These are phyloP conservation scores for Eumacrocentrus americanus DNA, from an alignment of 2,888 invertebrate species.

Conservation along the genomic window DNA sequence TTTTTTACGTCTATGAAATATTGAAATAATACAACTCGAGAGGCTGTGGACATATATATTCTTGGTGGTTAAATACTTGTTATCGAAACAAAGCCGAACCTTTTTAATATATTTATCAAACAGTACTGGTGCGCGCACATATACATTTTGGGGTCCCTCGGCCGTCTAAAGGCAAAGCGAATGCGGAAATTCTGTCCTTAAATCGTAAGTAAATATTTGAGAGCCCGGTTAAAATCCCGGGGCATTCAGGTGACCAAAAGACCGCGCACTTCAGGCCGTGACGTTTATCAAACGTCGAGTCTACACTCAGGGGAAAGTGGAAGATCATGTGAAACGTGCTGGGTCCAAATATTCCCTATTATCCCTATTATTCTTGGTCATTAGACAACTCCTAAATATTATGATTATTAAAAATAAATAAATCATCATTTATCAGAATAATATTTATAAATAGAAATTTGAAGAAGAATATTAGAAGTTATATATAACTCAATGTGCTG, in stretches of 20 bases:
- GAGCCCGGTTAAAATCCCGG: conserved; percentile 41
- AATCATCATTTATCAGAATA: not conserved
- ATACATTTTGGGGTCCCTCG: not conserved
- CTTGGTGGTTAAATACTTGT: conserved; percentile 41
- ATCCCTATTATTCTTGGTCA: not conserved
- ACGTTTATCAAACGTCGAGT: conserved; percentile 28
- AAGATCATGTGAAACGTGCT: conserved; percentile 3
- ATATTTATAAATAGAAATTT: not conserved
- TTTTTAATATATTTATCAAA: conserved; percentile 57
- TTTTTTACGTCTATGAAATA: too few species aligned
- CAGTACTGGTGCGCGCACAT: conserved; percentile 32
- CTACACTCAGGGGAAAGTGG: conserved; percentile 10
- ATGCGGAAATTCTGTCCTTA: conserved; percentile 50
- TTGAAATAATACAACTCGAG: too few species aligned
- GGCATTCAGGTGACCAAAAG: conserved; percentile 23
- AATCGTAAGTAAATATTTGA: conserved; percentile 57
- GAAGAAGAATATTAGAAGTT: not conserved
- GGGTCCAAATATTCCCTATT: conserved; percentile 7
- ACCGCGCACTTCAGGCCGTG: conserved; percentile 22
- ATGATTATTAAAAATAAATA: not conserved
- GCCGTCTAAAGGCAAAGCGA: conserved; percentile 38
- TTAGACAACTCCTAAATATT: not conserved
- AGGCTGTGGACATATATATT: not conserved
- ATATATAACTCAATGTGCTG: too few species aligned
- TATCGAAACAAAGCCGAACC: conserved; percentile 49